phyloP scores from a whole-genome alignment of 2,888 invertebrate genomes.

The Anthrax anthrax region DNA sequence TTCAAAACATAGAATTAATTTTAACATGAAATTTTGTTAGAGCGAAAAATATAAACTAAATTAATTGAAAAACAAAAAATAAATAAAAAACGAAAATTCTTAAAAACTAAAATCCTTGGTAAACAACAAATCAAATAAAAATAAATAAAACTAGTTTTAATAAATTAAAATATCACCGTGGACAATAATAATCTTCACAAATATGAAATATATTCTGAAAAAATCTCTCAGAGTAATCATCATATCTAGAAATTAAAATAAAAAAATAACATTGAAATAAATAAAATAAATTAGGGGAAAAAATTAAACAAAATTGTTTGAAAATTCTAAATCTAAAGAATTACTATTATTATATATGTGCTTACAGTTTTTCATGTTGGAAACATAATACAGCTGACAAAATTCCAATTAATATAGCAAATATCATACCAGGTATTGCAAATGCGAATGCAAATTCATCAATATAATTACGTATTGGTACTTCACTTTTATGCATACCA shows the following conservation, averaged over 20 bases:
- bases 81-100: no score
- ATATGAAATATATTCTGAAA: conserved; percentile 56
- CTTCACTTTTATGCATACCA: conserved; percentile 41
- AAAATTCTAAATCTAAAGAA: no score
- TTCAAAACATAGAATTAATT: no score
- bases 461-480: conserved; percentile 55
- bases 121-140: no score
- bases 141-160: no score
- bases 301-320: not conserved
- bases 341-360: conserved; percentile 17
- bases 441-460: conserved; percentile 55
- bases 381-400: conserved; percentile 61
- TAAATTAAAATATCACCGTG: conserved; percentile 4
- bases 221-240: conserved; percentile 50
- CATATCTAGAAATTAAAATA: conserved; percentile 40
- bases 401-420: conserved; percentile 49
- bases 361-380: conserved; percentile 64
- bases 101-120: no score
- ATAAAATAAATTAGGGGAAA: conserved; percentile 8
- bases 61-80: no score
- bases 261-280: conserved; percentile 1
- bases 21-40: no score
- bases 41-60: conserved; percentile 15
- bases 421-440: conserved; percentile 51
- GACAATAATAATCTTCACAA: conserved; percentile 44